Evolutionary conservation across 2,113 vertebrate genomes (phyloP).

Genomic region (Pachypanchax playfairii): DNA sequence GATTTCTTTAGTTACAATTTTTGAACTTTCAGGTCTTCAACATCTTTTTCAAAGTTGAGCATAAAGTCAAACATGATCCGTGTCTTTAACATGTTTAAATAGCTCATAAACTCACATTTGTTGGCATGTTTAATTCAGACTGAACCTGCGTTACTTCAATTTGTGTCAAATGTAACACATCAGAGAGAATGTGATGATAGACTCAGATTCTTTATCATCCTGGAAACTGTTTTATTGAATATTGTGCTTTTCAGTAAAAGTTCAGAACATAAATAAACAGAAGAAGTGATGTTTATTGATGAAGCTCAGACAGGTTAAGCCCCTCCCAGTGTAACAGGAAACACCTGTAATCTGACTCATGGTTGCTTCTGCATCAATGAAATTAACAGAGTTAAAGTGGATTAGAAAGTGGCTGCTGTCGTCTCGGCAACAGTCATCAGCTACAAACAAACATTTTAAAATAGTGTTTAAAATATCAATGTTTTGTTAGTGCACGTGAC

Average conservation of each 20-base stretch:
- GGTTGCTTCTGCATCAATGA: constrained; percentile 12
- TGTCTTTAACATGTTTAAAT: no score
- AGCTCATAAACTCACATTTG: no score
- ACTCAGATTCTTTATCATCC: no score
- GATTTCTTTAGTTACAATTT: no score
- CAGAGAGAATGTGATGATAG: no score
- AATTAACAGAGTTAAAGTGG: constrained; percentile 21
- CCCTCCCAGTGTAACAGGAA: constrained; percentile 42
- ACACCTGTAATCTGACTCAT: constrained; percentile 21
- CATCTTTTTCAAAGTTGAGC: no score
- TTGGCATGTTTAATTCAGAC: no score
- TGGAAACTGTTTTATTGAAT: no score
- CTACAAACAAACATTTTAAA: constrained; percentile 44
- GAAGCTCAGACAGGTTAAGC: constrained; percentile 52
- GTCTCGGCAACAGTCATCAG: constrained; percentile 27
- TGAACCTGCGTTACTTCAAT: no score
- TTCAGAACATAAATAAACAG: constrained; percentile 39
- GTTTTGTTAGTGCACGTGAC: constrained; percentile 56
- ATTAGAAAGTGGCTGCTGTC: constrained; percentile 51
- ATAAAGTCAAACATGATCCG: neutral
- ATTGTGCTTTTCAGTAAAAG: constrained; percentile 14
- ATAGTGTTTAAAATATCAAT: constrained; percentile 64
- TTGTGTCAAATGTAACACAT: no score
- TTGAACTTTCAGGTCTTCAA: no score
- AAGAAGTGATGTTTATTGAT: constrained; percentile 68